Evolutionary conservation across 1,140 invertebrate species (phyloP), one percentile per base, ranked within the genome.

Genomic region (Coenobita brevimanus): DNA sequence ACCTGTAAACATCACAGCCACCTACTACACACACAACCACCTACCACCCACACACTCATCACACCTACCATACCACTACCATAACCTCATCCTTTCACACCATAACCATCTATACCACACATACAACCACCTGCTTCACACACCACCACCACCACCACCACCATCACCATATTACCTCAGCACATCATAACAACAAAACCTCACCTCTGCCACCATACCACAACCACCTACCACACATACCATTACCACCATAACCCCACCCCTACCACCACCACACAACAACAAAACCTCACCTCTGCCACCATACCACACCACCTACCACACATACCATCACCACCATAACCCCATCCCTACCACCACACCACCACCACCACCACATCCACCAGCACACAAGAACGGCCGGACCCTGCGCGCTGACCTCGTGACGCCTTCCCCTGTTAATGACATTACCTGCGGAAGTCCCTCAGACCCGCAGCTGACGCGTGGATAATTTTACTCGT

Each of bases 391-490:
- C 84, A 87, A 75, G 62, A 71, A 76, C 73, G 54, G 60, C 69
- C 64, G 76, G 60, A 71, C 76, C 62, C 62, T 21, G 60, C 21
- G 10, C 84, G 60, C 46, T 87, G 76, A 87, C 84, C 84, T 64
- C 84, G 76, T 81, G 76, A 87, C 76, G 76, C 54, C 73, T 81
- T 57, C 64, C 84, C 80, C 33, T 64, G 33, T 81, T 87, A 73
- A 33, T 46, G 43, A 81, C 60, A 41, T 78, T 81, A 71, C 76
- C 84, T 87, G 76, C 84, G 84, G 84, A 87, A 87, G 84, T 87
- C 84, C 79, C 80, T 76, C 84, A 87, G 84, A 80, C 76, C 76
- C n/a, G 21, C 21, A 43, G 76, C 60, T 87, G 75, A 3, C 84
- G 84, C 67, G 38, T 87, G 84, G 84, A 27, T 43, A 81, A 87